Evolutionary conservation across 2,797 vertebrate genomes (phyloP).

Genomic region (Phrynocephalus vlangalii): DNA sequence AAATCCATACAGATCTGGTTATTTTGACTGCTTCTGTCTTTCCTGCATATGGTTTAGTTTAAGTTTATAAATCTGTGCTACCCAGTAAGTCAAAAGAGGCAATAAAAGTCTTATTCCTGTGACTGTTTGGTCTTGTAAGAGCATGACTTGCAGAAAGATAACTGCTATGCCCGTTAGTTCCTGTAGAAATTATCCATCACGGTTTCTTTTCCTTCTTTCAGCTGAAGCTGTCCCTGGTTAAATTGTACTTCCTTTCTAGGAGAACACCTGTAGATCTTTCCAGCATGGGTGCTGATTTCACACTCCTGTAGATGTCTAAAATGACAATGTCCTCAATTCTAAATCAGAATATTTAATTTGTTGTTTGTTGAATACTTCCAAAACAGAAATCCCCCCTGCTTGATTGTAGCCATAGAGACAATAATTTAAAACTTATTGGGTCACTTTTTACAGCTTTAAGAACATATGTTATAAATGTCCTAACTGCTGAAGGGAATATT

Average conservation of each 20-base stretch:
- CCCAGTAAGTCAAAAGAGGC: not conserved
- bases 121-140: not conserved
- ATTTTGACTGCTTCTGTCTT: not conserved
- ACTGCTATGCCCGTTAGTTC: not conserved
- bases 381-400: not conserved
- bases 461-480: not conserved
- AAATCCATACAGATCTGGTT: not conserved
- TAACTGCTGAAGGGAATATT: not conserved
- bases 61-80: not conserved
- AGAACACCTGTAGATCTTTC: not conserved
- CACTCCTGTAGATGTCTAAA: not conserved
- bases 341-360: not conserved
- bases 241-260: not conserved
- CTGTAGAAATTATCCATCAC: not conserved
- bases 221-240: not conserved
- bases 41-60: not conserved
- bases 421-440: too few species aligned
- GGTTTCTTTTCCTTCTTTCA: too few species aligned
- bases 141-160: not conserved
- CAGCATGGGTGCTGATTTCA: not conserved
- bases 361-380: not conserved
- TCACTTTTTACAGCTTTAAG: not conserved
- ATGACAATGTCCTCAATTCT: not conserved
- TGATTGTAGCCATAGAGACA: not conserved
- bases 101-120: not conserved